Conservation (phyloP, 2,888 invertebrate genomes). For the Tenthredo notha region DNA sequence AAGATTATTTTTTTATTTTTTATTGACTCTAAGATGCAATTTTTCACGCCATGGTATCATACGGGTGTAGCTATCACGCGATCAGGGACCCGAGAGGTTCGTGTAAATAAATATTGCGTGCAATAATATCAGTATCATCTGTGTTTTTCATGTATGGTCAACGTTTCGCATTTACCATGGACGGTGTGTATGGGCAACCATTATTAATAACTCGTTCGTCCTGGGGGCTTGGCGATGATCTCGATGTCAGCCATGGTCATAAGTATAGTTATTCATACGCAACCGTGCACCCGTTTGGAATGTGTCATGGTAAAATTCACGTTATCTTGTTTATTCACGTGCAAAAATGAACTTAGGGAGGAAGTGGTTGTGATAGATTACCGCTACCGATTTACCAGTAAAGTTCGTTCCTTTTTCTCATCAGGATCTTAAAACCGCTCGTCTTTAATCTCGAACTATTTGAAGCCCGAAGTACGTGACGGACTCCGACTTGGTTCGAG, state of each 20-base stretch:
- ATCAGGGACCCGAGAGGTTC: conserved; percentile 61
- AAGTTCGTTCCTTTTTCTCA: not conserved
- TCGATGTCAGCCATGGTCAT: not conserved
- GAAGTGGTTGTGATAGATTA: not conserved
- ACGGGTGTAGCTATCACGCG: conserved; percentile 62
- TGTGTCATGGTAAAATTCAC: not conserved
- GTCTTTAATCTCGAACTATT: conserved; percentile 25
- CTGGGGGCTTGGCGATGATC: not conserved
- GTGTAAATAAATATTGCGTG: conserved; percentile 70
- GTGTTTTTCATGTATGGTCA: conserved; percentile 60
- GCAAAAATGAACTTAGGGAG: not conserved
- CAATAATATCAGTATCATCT: conserved; percentile 68
- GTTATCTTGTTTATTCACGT: conserved; percentile 20
- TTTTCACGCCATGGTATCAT: conserved; percentile 15
- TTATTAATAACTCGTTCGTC: conserved; percentile 48
- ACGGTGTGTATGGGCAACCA: not conserved
- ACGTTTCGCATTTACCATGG: not conserved
- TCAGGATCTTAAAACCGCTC: not conserved
- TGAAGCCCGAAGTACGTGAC: conserved; percentile 5
- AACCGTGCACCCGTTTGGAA: not conserved
- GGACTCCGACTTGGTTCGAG: not conserved
- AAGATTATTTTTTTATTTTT: not conserved
- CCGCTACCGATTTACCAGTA: not conserved
- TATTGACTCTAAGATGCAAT: conserved; percentile 17
- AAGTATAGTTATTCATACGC: not conserved